A percentile compares a stretch with the other conserved stretches of the same genome.
Evolutionary conservation across 2,113 vertebrate species (phyloP).

Genomic region (Casuarius casuarius): DNA sequence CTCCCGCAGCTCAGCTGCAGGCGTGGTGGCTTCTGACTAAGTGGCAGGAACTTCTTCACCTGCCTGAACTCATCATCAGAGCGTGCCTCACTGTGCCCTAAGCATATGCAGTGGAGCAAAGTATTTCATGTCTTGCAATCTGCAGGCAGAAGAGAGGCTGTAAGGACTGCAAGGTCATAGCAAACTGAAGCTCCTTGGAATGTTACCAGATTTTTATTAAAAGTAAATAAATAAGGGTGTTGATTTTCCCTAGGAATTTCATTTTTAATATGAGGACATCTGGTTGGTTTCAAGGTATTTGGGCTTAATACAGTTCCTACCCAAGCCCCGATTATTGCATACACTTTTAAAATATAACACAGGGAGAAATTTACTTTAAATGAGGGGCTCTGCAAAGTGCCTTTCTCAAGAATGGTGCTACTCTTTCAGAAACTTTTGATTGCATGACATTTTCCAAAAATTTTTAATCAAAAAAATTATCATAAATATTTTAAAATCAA

Average conservation of each 20-base stretch:
- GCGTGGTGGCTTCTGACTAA: background rate
- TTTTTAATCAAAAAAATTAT: background rate
- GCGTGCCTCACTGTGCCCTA: background rate
- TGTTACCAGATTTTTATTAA: background rate
- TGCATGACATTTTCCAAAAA: background rate
- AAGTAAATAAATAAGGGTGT: background rate
- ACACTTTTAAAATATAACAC: background rate
- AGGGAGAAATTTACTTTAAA: background rate
- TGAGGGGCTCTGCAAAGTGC: accelerated
- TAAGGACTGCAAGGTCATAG: background rate
- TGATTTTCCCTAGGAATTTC: background rate
- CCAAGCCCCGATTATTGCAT: background rate
- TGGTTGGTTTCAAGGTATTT: background rate
- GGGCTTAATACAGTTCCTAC: background rate
- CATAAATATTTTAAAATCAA: background rate
- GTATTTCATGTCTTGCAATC: background rate
- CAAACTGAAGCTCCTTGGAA: background rate
- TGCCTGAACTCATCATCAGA: background rate
- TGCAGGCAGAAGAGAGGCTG: background rate
- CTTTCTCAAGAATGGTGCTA: background rate
- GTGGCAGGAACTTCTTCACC: background rate
- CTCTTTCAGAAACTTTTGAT: background rate
- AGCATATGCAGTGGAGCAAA: background rate
- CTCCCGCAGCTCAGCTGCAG: background rate
- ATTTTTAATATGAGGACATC: background rate